Conservation (phyloP, 1,140 invertebrate species). For the Aphelenchoides avenae region DNA sequence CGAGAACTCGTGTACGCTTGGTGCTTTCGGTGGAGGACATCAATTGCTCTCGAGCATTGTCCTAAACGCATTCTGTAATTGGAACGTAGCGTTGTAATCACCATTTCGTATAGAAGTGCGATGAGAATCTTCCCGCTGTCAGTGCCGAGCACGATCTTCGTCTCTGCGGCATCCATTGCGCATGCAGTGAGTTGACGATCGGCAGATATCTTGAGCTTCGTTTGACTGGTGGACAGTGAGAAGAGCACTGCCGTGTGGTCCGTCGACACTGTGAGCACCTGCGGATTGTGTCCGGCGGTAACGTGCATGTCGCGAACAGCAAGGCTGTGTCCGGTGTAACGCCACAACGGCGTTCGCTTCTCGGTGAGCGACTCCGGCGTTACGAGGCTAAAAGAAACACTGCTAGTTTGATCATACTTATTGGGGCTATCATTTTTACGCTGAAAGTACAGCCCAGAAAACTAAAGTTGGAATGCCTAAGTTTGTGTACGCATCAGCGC, state of each 20-base stretch:
- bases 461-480: too few relatives aligned
- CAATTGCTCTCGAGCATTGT: too few relatives aligned
- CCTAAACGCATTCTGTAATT: too few relatives aligned
- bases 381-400: neutral
- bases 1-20: neutral
- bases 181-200: constrained; percentile 15
- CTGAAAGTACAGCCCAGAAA: too few relatives aligned
- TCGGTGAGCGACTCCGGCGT: neutral
- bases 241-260: constrained; percentile 14
- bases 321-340: constrained; percentile 8
- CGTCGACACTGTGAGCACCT: constrained; percentile 15
- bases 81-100: neutral
- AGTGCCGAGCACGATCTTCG: constrained; percentile 11
- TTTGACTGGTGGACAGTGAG: constrained; percentile 13
- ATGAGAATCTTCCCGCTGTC: neutral
- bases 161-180: constrained; percentile 13
- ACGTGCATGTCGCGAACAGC: constrained; percentile 12
- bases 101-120: constrained; percentile 1
- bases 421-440: too few relatives aligned
- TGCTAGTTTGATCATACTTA: too few relatives aligned
- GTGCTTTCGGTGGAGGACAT: constrained; percentile 2
- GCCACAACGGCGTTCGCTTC: constrained; percentile 1
- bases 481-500: too few relatives aligned
- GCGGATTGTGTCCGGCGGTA: neutral
- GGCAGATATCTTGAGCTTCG: constrained; percentile 10